Conservation (phyloP, 2,888 invertebrate genomes). For the Eulithis testata region DNA sequence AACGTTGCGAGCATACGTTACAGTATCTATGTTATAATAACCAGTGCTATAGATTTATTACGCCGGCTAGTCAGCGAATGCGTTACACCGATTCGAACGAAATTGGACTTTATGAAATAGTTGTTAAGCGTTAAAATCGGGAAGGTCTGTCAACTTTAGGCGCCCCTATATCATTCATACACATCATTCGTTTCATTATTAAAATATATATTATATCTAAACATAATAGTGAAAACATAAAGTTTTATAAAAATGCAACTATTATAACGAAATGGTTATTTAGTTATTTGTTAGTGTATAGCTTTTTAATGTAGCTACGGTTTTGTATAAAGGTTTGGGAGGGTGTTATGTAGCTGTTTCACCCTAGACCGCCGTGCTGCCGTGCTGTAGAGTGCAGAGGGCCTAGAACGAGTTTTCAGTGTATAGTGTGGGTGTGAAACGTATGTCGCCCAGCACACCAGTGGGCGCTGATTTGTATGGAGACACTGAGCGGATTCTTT, state of each 20-base stretch:
- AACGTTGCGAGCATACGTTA: conserved; percentile 23
- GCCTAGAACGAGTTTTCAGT: too few relatives aligned
- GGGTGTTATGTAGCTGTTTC: conserved; percentile 44
- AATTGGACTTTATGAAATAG: conserved; percentile 38
- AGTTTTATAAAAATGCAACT: conserved; percentile 57
- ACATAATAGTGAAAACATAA: conserved; percentile 50
- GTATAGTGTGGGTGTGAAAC: too few relatives aligned
- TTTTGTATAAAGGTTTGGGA: conserved; percentile 58
- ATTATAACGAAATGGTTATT: conserved; percentile 61
- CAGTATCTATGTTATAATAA: conserved; percentile 33
- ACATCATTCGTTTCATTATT: conserved; percentile 75
- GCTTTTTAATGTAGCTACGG: conserved; percentile 71
- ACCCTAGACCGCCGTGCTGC: conserved; percentile 46
- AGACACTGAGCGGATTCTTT: too few relatives aligned
- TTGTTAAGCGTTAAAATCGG: conserved; percentile 41
- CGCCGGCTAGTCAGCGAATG: conserved; percentile 52
- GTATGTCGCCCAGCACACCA: too few relatives aligned
- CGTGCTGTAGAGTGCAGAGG: conserved; percentile 39
- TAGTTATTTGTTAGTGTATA: conserved; percentile 73
- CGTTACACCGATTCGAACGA: conserved; percentile 41
- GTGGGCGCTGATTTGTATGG: too few relatives aligned
- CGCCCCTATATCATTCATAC: conserved; percentile 74
- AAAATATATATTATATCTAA: conserved; percentile 53
- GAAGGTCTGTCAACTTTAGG: conserved; percentile 38
- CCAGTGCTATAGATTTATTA: conserved; percentile 48